Conservation (phyloP, 2,797 vertebrate species). For the Oreonectes daqikongensis region DNA sequence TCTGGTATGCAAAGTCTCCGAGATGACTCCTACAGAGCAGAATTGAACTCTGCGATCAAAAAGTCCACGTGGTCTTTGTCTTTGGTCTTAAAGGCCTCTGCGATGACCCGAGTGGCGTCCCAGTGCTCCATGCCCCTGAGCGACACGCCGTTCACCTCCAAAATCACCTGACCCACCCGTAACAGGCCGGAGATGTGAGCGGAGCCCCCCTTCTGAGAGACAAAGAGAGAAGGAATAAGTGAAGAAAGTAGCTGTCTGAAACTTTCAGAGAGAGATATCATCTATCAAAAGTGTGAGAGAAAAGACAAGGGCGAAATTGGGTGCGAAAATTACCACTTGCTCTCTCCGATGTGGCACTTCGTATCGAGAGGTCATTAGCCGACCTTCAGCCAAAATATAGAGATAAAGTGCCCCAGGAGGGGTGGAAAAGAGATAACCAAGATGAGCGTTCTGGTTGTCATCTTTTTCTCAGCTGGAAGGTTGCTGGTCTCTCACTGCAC, state of each 20-base stretch:
- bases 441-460: constrained; percentile 14
- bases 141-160: constrained; percentile 88
- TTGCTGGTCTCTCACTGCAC: not conserved
- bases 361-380: constrained; percentile 47
- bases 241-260: not conserved
- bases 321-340: constrained; percentile 29
- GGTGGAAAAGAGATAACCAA: not conserved
- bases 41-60: constrained; percentile 86
- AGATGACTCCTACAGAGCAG: constrained; percentile 72
- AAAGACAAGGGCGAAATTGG: constrained; percentile 13
- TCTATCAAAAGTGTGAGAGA: constrained; percentile 35
- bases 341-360: constrained; percentile 42
- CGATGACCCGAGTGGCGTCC: constrained; percentile 87
- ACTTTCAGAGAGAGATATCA: constrained; percentile 22
- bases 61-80: constrained; percentile 90
- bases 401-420: constrained; percentile 11
- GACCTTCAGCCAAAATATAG: constrained; percentile 45
- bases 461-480: constrained; percentile 5
- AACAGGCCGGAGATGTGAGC: constrained; percentile 88
- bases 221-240: constrained; percentile 5
- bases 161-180: constrained; percentile 91
- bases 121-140: constrained; percentile 88
- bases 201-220: constrained; percentile 83
- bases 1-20: not conserved
- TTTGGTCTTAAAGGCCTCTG: constrained; percentile 93